Evolutionary conservation across 1,140 invertebrate species (phyloP), one percentile per base, ranked within the genome.

Genomic region (Drosophila fuyamai): DNA sequence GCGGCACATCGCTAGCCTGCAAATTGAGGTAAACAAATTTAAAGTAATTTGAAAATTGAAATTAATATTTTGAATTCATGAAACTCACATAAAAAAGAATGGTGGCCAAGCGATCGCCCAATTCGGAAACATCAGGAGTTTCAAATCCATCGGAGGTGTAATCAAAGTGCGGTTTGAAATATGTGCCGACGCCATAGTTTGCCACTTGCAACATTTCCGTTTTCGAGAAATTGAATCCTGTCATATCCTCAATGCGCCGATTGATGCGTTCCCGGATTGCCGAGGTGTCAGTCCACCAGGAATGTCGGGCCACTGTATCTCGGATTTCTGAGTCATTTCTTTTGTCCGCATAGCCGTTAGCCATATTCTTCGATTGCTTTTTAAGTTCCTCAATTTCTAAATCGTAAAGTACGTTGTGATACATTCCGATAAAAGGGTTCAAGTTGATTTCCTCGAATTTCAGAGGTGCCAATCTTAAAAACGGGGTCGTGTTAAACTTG

Each of bases 1-100:
- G 97, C 35, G 96, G 94, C 41, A 99, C 98, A 91, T 99, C 97
- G 76, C 95, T 96, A 96, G 99, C 97, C 97, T 99, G 84, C 27
- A 10, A 50, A 23, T 55, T n/a, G 1, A 29, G 32, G 29, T 7
- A 32, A 7, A 1, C 3, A 32, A 32, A 32, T 32, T 32, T 6
- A 32, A 32, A 7, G 7, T 8, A 2, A 7, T 4, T 32, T 32
- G 2, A 32, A 32, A 32, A 32, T 32, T 32, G 8, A 0, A 32
- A 32, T 8, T 32, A 6, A 32, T 32, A 6, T 7, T 8, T 32
- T 32, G 29, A 6, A 23, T 23, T 23, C 23, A 23, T 23, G 2
- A 23, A 23, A 61, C 81, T 47, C 16, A 86, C 81, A 46, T 81
- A 85, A 36, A 85, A 70, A 1, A 85, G 27, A 14, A 86, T 7